phyloP scores from a whole-genome alignment of 2,113 vertebrate species.

The Isichthys henryi region DNA sequence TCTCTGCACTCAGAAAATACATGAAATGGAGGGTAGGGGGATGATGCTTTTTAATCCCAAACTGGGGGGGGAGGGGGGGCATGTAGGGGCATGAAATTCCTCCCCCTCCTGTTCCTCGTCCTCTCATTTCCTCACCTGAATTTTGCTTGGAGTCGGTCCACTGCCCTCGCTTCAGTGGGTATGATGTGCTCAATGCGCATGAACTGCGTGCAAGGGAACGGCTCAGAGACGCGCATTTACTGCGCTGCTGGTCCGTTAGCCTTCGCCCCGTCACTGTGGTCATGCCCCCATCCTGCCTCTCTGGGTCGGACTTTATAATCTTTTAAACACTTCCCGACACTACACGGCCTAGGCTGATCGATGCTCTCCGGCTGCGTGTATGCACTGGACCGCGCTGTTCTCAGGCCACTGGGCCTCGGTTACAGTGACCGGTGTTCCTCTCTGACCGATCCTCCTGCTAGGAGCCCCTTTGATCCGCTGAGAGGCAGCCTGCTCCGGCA shows the following conservation, averaged over 20 bases:
- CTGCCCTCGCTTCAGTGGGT: neutral
- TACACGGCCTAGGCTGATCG: neutral
- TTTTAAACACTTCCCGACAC: neutral
- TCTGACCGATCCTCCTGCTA: neutral
- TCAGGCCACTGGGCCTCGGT: neutral
- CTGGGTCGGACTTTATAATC: neutral
- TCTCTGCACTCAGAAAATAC: neutral
- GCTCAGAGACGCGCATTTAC: neutral
- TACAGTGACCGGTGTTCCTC: neutral
- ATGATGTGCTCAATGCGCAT: neutral
- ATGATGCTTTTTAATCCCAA: neutral
- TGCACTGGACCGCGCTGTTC: neutral
- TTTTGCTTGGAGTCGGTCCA: neutral
- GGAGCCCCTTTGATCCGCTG: conserved; percentile 1
- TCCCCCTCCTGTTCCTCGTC: neutral
- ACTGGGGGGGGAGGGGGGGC: neutral
- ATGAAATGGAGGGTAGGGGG: neutral
- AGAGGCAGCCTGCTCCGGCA: neutral
- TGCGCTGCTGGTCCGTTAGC: neutral
- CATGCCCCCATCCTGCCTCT: neutral
- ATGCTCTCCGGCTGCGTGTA: neutral
- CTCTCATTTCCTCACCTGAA: neutral
- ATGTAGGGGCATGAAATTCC: neutral
- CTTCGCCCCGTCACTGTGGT: neutral
- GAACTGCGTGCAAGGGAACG: neutral